Base-by-base conservation (phyloP, 1,140 invertebrate species). In the Cotesia vestalis region DNA sequence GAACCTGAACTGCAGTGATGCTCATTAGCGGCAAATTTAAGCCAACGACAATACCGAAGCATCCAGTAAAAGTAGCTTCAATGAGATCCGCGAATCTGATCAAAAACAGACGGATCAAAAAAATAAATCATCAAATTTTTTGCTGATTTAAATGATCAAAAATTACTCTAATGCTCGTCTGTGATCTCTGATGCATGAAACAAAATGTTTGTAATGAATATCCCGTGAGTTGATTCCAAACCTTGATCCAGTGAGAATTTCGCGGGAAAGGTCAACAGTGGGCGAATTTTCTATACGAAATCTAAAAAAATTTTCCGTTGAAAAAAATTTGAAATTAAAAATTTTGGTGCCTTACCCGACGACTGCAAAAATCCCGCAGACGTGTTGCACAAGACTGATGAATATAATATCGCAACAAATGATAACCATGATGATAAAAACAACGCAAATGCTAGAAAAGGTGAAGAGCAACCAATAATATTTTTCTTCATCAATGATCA, bases 361-460 rank as follows among this genome's bases (percentile, higher is more conserved):
- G 4, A 59, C 57, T 27, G 57, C 57, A 61, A 77, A 78, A 55
- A 77, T 73, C 9, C 71, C 70, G 12, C 74, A 75, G 40, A 69
- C 66, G 14, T 78, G 76, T 57, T 63, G 73, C 12, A 74, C 17
- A n/a, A 74, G 40, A 0, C 68, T 38, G 4, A 77, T 55, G 14
- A 61, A 71, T 12, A 74, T 63, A 27, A 60, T 53, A 38, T 77
- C 76, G 0, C 53, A 59, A 17, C 59, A 38, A 51, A 76, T 27
- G 4, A 74, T 8, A n/a, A 69, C 71, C 0, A 55, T 27, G n/a
- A 69, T 8, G 38, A 66, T 59, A 11, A 73, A 9, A 17, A 35
- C 5, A 5, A 46, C 3, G 3, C 68, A 46, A 14, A 69, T 6
- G 0, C 0, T 17, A 0, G 72, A 11, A 4, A 77, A 76, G 4